Conservation (phyloP, 2,797 vertebrate species). For the Hoplostethus mediterraneus region DNA sequence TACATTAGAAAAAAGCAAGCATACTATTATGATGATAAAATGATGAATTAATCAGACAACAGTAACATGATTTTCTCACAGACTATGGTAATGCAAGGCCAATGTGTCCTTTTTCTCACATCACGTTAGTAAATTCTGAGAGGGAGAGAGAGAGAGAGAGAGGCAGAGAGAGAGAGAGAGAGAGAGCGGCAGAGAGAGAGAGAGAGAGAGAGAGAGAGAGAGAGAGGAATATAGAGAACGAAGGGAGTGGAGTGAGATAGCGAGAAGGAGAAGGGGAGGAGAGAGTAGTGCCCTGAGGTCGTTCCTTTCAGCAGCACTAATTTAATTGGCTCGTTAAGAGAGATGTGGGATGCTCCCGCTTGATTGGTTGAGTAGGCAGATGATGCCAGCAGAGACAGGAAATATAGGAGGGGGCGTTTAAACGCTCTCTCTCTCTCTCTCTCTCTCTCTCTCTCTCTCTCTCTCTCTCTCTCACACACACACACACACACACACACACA, state of each 20-base stretch:
- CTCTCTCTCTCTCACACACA: neutral
- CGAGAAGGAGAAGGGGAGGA: neutral
- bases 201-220: slow-evolving; percentile 6
- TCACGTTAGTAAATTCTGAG: neutral
- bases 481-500: neutral
- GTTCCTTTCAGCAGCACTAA: slow-evolving; percentile 67
- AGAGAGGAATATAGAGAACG: slow-evolving; percentile 8
- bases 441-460: neutral
- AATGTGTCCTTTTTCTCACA: slow-evolving; percentile 3
- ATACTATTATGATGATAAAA: no score
- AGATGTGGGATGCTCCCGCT: slow-evolving; percentile 65
- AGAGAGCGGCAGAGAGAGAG: slow-evolving; percentile 12
- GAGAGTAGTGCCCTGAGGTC: slow-evolving; percentile 44
- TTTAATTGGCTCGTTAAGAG: slow-evolving; percentile 76
- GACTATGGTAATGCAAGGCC: no score
- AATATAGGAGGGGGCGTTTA: slow-evolving; percentile 49
- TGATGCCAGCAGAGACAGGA: slow-evolving; percentile 57
- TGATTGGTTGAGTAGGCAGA: slow-evolving; percentile 75
- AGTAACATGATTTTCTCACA: no score
- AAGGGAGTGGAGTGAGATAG: slow-evolving; percentile 15
- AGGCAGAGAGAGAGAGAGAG: neutral
- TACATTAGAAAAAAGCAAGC: no score
- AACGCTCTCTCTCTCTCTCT: slow-evolving; percentile 21
- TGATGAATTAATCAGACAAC: no score
- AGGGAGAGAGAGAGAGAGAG: slow-evolving; percentile 15